phyloP scores from a whole-genome alignment of 2,888 invertebrate genomes.

The Scrobipalpa costella region DNA sequence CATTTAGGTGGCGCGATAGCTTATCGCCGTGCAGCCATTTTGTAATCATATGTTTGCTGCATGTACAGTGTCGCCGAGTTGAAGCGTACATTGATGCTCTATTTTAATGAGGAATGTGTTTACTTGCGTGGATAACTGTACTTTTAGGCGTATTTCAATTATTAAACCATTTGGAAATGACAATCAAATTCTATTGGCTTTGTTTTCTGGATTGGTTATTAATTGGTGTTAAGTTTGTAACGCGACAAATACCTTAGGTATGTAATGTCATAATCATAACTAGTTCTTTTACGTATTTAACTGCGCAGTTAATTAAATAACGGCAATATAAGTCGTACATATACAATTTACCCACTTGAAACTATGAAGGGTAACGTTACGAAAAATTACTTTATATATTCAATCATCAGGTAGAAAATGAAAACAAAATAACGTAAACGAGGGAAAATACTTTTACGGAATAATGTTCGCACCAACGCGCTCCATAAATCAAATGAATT shows the following conservation, averaged over 20 bases:
- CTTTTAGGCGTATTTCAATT: conserved; percentile 1
- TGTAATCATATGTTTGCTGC: conserved; percentile 33
- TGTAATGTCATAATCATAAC: too few species aligned
- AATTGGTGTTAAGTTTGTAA: not conserved
- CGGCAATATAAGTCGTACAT: not conserved
- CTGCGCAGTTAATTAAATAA: not conserved
- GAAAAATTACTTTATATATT: not conserved
- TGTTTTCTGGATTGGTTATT: not conserved
- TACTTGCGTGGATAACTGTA: conserved; percentile 8
- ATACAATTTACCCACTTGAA: too few species aligned
- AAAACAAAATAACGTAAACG: too few species aligned
- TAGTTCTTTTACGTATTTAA: conserved; percentile 1
- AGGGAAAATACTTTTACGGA: not conserved
- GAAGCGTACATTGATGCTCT: conserved; percentile 6
- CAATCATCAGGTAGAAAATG: not conserved
- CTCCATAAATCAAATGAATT: conserved; percentile 2
- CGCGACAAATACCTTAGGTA: not conserved
- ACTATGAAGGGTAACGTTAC: too few species aligned
- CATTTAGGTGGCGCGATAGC: conserved; percentile 39
- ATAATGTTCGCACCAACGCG: conserved; percentile 18
- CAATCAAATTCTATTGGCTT: not conserved
- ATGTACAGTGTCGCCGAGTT: not conserved
- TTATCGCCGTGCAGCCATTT: conserved; percentile 49
- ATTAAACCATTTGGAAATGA: not conserved
- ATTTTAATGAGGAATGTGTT: not conserved